Evolutionary conservation across 2,888 invertebrate genomes (phyloP).

Genomic region (Alloplasta piceator): DNA sequence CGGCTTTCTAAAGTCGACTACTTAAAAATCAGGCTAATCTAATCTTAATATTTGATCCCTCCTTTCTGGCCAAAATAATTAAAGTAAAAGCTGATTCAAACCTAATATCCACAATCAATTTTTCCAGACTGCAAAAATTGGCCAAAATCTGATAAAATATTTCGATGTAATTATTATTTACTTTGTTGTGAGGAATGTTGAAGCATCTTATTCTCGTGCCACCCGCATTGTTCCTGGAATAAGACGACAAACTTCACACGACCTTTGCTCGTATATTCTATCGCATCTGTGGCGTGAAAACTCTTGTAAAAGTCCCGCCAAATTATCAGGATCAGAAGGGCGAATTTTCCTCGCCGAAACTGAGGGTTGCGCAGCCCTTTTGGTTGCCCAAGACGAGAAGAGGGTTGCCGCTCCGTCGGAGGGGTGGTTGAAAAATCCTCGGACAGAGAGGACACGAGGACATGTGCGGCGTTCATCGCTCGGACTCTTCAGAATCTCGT

Average conservation of each 20-base stretch:
- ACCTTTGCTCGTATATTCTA: slow-evolving; percentile 27
- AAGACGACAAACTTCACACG: slow-evolving; percentile 37
- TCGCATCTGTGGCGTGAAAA: slow-evolving; percentile 43
- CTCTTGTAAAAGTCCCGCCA: background rate
- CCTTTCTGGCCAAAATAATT: too few relatives aligned
- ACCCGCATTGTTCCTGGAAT: slow-evolving; percentile 54
- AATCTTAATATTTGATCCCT: too few relatives aligned
- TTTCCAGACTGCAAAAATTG: too few relatives aligned
- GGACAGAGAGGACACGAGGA: slow-evolving; percentile 40
- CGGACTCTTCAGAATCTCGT: slow-evolving; percentile 32
- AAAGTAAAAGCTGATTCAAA: too few relatives aligned
- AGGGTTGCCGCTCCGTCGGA: slow-evolving; percentile 11
- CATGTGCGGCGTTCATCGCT: slow-evolving; percentile 64
- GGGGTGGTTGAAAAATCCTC: slow-evolving; percentile 45
- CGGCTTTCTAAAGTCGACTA: too few relatives aligned
- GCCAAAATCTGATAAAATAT: too few relatives aligned
- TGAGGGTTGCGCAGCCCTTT: too few relatives aligned
- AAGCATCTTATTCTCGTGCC: slow-evolving; percentile 4
- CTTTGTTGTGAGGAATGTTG: slow-evolving; percentile 4
- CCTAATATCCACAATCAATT: too few relatives aligned
- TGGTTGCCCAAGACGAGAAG: background rate
- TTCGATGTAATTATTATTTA: background rate
- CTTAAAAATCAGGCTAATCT: too few relatives aligned
- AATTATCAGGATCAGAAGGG: background rate
- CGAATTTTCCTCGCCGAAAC: too few relatives aligned